Evolutionary conservation across 2,113 vertebrate species (phyloP).

Genomic region (Montifringilla adamsi): DNA sequence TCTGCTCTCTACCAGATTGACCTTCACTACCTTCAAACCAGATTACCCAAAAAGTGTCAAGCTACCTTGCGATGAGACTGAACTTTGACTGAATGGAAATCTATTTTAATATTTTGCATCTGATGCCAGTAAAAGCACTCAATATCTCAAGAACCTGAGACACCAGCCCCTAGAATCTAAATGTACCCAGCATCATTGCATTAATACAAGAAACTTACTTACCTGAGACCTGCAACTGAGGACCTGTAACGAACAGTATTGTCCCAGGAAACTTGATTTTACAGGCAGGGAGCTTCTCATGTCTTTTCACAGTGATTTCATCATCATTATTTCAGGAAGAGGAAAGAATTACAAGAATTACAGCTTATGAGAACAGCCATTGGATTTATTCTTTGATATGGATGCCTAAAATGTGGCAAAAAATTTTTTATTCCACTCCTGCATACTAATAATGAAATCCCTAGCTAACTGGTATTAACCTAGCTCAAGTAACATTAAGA

Average conservation of each 20-base stretch:
- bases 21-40: conserved; percentile 31
- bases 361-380: neutral
- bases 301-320: neutral
- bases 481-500: neutral
- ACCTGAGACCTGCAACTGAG: neutral
- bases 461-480: neutral
- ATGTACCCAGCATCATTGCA: neutral
- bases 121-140: neutral
- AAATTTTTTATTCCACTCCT: neutral
- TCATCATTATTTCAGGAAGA: neutral
- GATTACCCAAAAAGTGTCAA: neutral
- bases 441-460: neutral
- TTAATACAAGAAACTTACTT: conserved; percentile 41
- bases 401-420: neutral
- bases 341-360: neutral
- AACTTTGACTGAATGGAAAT: conserved; percentile 38
- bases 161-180: conserved; percentile 1
- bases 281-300: neutral
- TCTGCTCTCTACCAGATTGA: conserved; percentile 8
- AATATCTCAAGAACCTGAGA: conserved; percentile 12
- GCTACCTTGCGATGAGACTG: neutral
- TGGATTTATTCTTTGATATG: neutral
- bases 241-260: neutral
- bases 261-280: neutral
- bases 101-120: conserved; percentile 22